Evolutionary conservation across 2,797 vertebrate species (phyloP), one percentile per base, ranked within the genome.

Genomic region (Moxostoma hubbsi): DNA sequence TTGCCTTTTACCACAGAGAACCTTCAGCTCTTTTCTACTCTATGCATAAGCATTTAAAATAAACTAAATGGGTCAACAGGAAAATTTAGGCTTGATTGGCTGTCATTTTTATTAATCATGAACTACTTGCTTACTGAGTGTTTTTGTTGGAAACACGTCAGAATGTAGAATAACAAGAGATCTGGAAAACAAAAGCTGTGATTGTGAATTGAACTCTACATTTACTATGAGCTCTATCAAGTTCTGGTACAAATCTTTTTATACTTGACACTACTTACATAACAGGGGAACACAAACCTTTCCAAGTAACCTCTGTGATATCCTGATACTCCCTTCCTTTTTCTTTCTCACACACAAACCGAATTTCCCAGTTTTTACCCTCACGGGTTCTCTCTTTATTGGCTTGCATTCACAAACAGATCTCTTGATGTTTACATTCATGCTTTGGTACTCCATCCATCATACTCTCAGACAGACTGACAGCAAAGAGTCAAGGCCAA

Each of bases 231-330:
- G 49, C 9, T 62, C 50, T 16, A 0, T 15, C 13, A 6, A 62
- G 24, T 16, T 55, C 75, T 61, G 55, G 55, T 36, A 45, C 24
- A 61, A 9, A 47, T 9, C 47, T 54, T 18, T 24, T 70, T 55
- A 2, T 43, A 53, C 18, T 7, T 8, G 51, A 75, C 24, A 24
- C 2, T 24, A 24, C 63, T 57, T 47, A 45, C 64, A 59, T 36
- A 5, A 12, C 45, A 59, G 9, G 16, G 49, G 63, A 58, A 16
- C 16, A 50, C 13, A 67, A 66, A 58, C 53, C 9, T 59, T 15
- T 63, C 36, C 61, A 9, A 68, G 54, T 36, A n/a, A 77, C 45
- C 46, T 77, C 18, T 36, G 55, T 12, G 18, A 77, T 51, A 59
- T 59, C 75, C 54, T 43, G 16, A 51, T 18, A 45, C 64, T 59